Percentiles rank a stretch among this genome's conserved stretches.
phyloP scores from a whole-genome alignment of 2,113 vertebrate species.

The Pseudopipra pipra region DNA sequence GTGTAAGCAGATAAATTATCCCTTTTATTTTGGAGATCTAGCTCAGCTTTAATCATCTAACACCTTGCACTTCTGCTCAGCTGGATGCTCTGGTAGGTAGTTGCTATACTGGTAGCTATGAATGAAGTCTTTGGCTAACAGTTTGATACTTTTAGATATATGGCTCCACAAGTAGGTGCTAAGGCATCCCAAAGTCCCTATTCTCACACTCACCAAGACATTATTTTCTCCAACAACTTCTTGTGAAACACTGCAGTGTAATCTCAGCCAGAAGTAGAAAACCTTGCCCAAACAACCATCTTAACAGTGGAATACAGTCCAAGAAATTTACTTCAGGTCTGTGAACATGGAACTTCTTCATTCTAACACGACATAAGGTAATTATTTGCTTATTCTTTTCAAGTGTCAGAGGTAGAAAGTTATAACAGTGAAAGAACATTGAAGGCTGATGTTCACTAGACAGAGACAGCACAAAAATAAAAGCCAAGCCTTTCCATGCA shows the following conservation, averaged over 20 bases:
- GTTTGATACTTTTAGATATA: not conserved
- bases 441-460: not conserved
- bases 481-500: not conserved
- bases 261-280: conserved; percentile 13
- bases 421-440: not conserved
- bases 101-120: not conserved
- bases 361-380: not conserved
- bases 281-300: not conserved
- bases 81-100: not conserved
- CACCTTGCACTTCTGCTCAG: not conserved
- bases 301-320: not conserved
- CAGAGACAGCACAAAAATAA: not conserved
- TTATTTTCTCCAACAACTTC: not conserved
- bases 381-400: not conserved
- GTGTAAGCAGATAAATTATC: not conserved
- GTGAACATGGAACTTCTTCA: not conserved
- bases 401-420: not conserved
- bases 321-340: not conserved
- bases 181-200: not conserved
- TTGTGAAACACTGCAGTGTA: not conserved
- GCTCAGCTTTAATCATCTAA: not conserved
- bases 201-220: not conserved
- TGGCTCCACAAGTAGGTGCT: not conserved
- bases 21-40: not conserved
- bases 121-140: not conserved